Evolutionary conservation across 2,888 invertebrate genomes (phyloP), one percentile per base, ranked within the genome.

Genomic region (Rhagonycha fulva): DNA sequence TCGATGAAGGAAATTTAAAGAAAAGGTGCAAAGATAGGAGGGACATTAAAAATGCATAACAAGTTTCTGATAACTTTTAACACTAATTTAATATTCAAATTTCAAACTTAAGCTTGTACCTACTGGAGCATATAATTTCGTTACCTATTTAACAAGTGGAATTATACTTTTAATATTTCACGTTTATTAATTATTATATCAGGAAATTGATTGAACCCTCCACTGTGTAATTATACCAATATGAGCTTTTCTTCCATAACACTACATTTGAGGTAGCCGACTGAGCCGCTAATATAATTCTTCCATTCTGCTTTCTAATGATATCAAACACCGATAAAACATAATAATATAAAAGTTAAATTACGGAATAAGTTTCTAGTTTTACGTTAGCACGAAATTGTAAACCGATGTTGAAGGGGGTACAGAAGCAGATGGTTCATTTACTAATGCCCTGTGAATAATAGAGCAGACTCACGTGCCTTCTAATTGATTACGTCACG

Each of bases 401-500:
- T 68, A 68, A 68, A 47, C 47, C 47, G n/a, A 47, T 47, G 47
- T 47, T 47, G 47, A 47, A 47, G 47, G 47, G 69, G 69, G 23
- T 69, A 69, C 76, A 19, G 63, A 66, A 26, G 82, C 82, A 82
- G 83, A 83, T 83, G 83, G 80, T 78, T 83, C 83, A 83, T 83
- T 83, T 83, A 79, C 82, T 83, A 83, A 83, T 83, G 83, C 79
- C 78, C 78, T 72, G 79, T 83, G 83, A 82, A 83, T 83, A 83
- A 83, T 82, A 81, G 78, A 82, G 74, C 77, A 76, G 78, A 80
- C 81, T 82, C 83, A 82, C 82, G 83, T 82, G 82, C 78, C 72
- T 73, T 76, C 78, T 82, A 83, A 83, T 83, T 83, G 83, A 83
- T 82, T 83, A 79, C 81, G 82, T 83, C 83, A 83, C 83, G 83